Evolutionary conservation across 2,113 vertebrate species (phyloP).

Genomic region (Cyanistes caeruleus): DNA sequence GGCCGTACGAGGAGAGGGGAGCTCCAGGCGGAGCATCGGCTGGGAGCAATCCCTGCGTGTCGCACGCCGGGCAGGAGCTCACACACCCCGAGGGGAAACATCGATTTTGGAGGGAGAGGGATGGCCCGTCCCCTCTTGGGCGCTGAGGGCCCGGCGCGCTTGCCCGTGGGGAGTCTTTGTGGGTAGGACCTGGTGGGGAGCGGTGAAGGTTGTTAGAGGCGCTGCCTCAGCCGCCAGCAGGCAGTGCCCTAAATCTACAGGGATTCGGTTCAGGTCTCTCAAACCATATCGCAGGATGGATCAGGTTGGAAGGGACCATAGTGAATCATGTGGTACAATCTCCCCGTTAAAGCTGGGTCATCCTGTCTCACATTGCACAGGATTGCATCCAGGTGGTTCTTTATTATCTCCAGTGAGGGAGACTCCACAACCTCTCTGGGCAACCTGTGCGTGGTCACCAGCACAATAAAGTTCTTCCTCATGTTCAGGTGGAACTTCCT

Average conservation of each 20-base stretch:
- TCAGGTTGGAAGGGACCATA: background rate
- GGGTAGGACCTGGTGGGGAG: too few relatives aligned
- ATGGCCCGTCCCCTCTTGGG: rapidly evolving
- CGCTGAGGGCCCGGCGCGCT: rapidly evolving
- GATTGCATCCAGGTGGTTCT: background rate
- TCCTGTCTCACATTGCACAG: too few relatives aligned
- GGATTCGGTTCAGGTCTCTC: background rate
- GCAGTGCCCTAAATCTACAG: background rate
- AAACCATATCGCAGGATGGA: background rate
- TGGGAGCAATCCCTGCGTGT: rapidly evolving
- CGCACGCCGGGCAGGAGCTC: rapidly evolving
- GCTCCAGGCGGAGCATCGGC: rapidly evolving
- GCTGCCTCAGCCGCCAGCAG: background rate
- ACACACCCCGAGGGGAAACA: rapidly evolving
- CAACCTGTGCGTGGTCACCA: background rate
- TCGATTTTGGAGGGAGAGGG: too few relatives aligned
- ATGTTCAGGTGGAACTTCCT: background rate
- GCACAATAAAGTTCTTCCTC: background rate
- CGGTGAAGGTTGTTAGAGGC: background rate
- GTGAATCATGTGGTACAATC: too few relatives aligned
- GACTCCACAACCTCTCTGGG: background rate
- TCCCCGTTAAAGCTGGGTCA: background rate
- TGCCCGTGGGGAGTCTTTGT: rapidly evolving
- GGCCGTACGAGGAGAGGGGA: background rate
- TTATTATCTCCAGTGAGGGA: background rate